Evolutionary conservation across 2,113 vertebrate genomes (phyloP).

Genomic region (Raphicerus campestris): DNA sequence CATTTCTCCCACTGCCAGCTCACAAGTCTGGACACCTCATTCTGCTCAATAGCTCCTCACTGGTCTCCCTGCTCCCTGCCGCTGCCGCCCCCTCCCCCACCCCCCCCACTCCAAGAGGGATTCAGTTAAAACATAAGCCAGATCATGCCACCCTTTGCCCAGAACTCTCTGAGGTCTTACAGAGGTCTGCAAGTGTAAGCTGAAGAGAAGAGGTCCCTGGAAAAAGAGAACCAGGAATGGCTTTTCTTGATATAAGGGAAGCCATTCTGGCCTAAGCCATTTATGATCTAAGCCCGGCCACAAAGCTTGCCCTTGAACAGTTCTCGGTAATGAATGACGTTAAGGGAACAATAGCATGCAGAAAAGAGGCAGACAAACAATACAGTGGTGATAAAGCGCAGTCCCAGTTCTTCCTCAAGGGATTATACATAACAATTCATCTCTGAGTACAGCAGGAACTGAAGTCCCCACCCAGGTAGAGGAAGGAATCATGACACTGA

Average conservation of each 20-base stretch:
- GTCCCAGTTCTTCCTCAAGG: background rate
- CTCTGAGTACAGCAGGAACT: background rate
- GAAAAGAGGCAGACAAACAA: background rate
- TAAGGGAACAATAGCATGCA: background rate
- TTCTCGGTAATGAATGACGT: background rate
- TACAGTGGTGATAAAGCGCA: background rate
- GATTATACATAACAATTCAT: background rate
- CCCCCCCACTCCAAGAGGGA: background rate
- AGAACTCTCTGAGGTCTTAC: background rate
- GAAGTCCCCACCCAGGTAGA: background rate
- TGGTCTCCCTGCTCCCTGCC: background rate
- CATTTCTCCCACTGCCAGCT: background rate
- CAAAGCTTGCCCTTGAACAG: background rate
- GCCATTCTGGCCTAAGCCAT: background rate
- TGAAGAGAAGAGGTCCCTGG: background rate
- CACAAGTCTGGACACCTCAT: background rate
- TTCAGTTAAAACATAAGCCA: background rate
- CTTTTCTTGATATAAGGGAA: background rate
- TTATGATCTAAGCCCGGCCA: background rate
- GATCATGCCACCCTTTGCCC: background rate
- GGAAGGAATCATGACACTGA: too few species aligned
- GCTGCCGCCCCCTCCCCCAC: fast-evolving
- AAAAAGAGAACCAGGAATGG: background rate
- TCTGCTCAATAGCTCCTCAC: background rate
- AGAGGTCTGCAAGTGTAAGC: background rate